Evolutionary conservation across 2,797 vertebrate species (phyloP), one percentile per base, ranked within the genome.

Genomic region (Catharus ustulatus): DNA sequence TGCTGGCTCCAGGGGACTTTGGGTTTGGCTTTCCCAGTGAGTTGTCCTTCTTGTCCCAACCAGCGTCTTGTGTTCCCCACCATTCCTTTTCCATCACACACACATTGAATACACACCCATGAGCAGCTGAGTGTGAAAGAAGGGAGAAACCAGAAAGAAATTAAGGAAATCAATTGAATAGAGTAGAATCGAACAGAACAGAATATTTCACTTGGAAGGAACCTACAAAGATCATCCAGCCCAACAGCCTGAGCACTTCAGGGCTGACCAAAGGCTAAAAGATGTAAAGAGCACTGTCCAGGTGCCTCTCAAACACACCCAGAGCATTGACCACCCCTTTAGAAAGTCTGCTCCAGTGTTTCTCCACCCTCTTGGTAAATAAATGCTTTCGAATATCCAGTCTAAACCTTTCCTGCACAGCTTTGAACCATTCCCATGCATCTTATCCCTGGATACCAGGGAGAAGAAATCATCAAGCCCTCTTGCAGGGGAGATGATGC

Each of bases 281-380:
- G 7, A n/a, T 1, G 12, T 32, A 27, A 84, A 52, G 15, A 17
- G 10, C 38, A 52, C 71, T 64, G 27, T 34, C 21, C 45, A 77
- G 77, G 77, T 23, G 13, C 21, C 29, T 64, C 21, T 77, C 5
- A 52, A 83, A 45, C 29, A 51, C 29, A 20, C 19, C 8, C 0
- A 0, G n/a, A 27, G 4, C 42, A 49, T 0, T 16, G 19, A 36
- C 6, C 64, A 71, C 4, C 10, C 21, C 21, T 64, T 17, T 51
- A 57, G 38, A 30, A 77, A 77, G 4, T 4, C n/a, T 40, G 21
- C 4, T 71, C 17, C 9, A 34, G 18, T 59, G 29, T 40, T 51
- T 46, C n/a, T 20, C 13, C 45, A 64, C 40, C 26, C 11, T 77
- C 58, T 42, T 58, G 30, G n/a, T 42, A 32, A 3, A 77, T 21